Evolutionary conservation across 2,797 vertebrate genomes (phyloP).

Genomic region (Poeciliopsis infans): DNA sequence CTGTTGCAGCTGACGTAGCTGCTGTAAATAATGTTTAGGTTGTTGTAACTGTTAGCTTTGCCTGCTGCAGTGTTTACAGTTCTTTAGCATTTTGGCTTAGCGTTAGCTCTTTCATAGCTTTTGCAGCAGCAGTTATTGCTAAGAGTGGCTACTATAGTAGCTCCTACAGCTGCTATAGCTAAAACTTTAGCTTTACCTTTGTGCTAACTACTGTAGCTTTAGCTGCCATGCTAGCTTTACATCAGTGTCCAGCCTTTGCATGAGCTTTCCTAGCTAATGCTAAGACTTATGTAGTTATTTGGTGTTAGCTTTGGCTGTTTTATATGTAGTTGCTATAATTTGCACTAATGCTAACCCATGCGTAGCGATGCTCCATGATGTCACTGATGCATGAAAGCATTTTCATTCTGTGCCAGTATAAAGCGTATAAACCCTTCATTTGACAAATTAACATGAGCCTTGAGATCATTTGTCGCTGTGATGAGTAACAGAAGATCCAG

Average conservation of each 20-base stretch:
- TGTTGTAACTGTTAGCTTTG: not conserved
- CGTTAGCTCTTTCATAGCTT: not conserved
- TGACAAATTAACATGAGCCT: not conserved
- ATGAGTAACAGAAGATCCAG: conserved; percentile 37
- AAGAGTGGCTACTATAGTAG: not conserved
- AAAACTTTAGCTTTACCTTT: not conserved
- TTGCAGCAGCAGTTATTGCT: not conserved
- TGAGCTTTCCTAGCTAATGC: not conserved
- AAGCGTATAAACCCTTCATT: not conserved
- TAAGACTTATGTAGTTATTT: not conserved
- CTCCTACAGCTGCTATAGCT: not conserved
- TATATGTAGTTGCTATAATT: not conserved
- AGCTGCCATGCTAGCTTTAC: not conserved
- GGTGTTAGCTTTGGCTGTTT: not conserved
- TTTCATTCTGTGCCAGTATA: not conserved
- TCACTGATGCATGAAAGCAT: not conserved
- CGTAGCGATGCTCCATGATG: not conserved
- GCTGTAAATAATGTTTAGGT: not conserved
- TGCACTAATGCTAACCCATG: not conserved
- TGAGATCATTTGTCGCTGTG: conserved; percentile 27
- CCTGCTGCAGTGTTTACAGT: not conserved
- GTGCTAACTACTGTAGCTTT: not conserved
- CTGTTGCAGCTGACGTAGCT: not conserved
- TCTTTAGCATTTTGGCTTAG: not conserved
- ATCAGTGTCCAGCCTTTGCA: not conserved